Evolutionary conservation across 2,797 vertebrate genomes (phyloP), one percentile per base, ranked within the genome.

Genomic region (Garrulus glandarius): DNA sequence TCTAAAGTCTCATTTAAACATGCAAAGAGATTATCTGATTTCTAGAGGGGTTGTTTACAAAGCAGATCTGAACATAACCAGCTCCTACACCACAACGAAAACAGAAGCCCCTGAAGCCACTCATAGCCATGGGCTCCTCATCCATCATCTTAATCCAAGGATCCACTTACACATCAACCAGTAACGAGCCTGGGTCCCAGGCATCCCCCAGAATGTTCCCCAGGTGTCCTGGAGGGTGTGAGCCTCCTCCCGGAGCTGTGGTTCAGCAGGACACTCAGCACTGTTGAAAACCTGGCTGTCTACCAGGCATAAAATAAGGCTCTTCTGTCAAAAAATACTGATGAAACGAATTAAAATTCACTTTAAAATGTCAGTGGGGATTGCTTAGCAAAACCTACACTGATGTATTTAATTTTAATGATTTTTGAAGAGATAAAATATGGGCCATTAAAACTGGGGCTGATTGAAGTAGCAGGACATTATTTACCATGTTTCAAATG

Each of bases 401-500:
- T 84, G 44, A 30, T 59, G 23, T 70, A 44, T 93, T 87, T 91
- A 74, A 53, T 87, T 89, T 52, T 85, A 89, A 87, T 84, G 67
- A 59, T 86, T 92, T 94, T 75, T 92, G 55, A 43, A 55, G 53
- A 70, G 68, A 59, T 81, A 68, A 91, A 87, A 92, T 82, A 56
- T n/a, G 18, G 26, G 11, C 67, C 30, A 12, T 79, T 89, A 68
- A 80, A 89, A 75, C n/a, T n/a, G 34, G 67, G 59, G 34, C 80
- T 84, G 74, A 34, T 15, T 69, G 63, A 79, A 76, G 83, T 84
- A 95, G 53, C 22, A 84, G 63, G 34, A 39, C 47, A 32, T 88
- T 90, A 82, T 93, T 95, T 93, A 50, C 77, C 43, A 12, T 52
- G 41, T 84, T 91, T 76, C 67, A 87, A 91, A 85, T 52, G 70